phyloP scores from a whole-genome alignment of 2,113 vertebrate genomes.

The Dasyornis broadbenti region DNA sequence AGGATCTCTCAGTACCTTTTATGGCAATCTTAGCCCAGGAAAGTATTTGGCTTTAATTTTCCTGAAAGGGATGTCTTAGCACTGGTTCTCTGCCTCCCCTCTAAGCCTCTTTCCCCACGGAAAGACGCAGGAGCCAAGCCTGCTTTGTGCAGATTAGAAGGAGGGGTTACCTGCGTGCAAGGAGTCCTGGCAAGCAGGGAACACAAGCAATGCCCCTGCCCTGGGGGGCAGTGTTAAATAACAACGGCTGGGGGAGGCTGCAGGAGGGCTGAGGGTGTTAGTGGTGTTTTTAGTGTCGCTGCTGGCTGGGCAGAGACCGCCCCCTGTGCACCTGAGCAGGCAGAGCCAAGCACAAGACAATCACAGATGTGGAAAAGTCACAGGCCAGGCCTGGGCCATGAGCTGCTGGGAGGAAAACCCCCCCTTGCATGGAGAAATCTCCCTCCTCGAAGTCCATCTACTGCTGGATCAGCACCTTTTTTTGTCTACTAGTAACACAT shows the following conservation, averaged over 20 bases:
- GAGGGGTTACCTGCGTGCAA: background rate
- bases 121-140: background rate
- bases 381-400: background rate
- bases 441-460: background rate
- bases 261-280: background rate
- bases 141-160: conserved; percentile 3
- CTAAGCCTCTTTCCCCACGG: conserved; percentile 1
- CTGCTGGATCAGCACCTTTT: conserved; percentile 9
- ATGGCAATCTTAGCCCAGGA: background rate
- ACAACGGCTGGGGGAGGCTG: background rate
- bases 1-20: conserved; percentile 60
- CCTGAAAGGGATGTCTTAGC: conserved; percentile 24
- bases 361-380: background rate
- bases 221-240: background rate
- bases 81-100: background rate
- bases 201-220: background rate
- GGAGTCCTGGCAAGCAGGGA: background rate
- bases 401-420: background rate
- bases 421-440: background rate
- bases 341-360: background rate
- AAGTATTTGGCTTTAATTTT: conserved; percentile 47
- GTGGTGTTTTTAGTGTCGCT: background rate
- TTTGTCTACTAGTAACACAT: background rate
- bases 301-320: background rate
- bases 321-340: background rate